Conservation (phyloP, 2,113 vertebrate species). For the Hoplias malabaricus region DNA sequence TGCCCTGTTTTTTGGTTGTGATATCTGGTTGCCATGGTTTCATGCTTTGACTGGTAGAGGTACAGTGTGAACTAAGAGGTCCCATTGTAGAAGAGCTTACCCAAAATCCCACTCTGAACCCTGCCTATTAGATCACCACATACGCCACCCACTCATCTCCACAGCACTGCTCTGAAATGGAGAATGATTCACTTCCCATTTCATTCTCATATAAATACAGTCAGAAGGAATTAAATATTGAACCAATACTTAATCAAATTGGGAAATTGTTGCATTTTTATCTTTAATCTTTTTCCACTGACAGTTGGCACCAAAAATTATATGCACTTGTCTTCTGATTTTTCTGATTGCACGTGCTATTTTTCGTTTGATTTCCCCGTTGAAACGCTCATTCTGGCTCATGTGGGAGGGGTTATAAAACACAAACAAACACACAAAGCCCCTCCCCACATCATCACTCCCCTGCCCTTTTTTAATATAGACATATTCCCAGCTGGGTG, state of each 20-base stretch:
- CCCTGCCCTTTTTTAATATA: background rate
- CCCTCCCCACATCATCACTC: background rate
- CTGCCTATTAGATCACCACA: conserved; percentile 9
- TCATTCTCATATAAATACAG: background rate
- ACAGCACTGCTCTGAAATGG: background rate
- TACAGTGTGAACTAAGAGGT: conserved; percentile 57
- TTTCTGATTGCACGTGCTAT: background rate
- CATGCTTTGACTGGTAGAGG: conserved; percentile 68
- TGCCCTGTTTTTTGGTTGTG: conserved; percentile 67
- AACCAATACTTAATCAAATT: background rate
- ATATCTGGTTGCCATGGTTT: conserved; percentile 75
- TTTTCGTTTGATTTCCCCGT: conserved; percentile 20
- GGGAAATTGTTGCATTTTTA: conserved; percentile 19
- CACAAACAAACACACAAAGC: conserved; percentile 59
- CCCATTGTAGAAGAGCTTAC: conserved; percentile 49
- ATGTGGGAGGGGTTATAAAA: conserved; percentile 55
- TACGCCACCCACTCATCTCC: conserved; percentile 5
- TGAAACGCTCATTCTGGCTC: conserved; percentile 11
- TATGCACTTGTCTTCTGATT: background rate
- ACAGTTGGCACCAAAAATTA: background rate
- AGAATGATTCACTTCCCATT: background rate
- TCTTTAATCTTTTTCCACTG: background rate
- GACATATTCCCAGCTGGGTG: conserved; percentile 55
- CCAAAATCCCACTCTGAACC: conserved; percentile 40
- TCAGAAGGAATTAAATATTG: background rate